Evolutionary conservation across 2,888 invertebrate genomes (phyloP).

Genomic region (Agrypnus murinus): DNA sequence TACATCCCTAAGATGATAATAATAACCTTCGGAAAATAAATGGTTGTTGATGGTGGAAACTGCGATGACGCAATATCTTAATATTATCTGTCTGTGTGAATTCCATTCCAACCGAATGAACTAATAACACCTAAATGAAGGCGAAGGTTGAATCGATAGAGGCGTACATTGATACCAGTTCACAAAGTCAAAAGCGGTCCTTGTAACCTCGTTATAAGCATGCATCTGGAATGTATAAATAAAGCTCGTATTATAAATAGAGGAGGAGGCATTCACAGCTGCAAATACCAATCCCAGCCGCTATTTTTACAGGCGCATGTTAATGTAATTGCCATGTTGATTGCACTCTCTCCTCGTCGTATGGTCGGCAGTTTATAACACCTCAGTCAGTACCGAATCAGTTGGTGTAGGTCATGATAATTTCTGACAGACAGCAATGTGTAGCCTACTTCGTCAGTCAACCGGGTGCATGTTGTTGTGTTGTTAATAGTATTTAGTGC

Average conservation of each 20-base stretch:
- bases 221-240: slow-evolving; percentile 53
- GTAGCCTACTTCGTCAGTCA: slow-evolving; percentile 44
- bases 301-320: slow-evolving; percentile 50
- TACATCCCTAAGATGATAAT: too few species aligned
- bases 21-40: too few species aligned
- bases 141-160: slow-evolving; percentile 50
- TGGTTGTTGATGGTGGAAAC: background rate
- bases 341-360: too few species aligned
- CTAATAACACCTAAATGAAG: slow-evolving; percentile 49
- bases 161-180: slow-evolving; percentile 49
- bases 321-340: slow-evolving; percentile 52
- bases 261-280: slow-evolving; percentile 41
- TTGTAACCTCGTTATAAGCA: slow-evolving; percentile 60
- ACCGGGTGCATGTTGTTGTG: slow-evolving; percentile 30
- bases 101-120: slow-evolving; percentile 42
- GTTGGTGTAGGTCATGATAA: slow-evolving; percentile 47
- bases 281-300: slow-evolving; percentile 46
- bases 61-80: slow-evolving; percentile 33
- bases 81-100: slow-evolving; percentile 36
- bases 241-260: slow-evolving; percentile 52
- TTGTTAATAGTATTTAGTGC: too few species aligned
- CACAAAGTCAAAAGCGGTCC: slow-evolving; percentile 61
- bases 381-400: slow-evolving; percentile 44
- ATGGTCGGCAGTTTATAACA: slow-evolving; percentile 51
- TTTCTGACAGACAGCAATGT: slow-evolving; percentile 45